Percentiles rank a stretch among this genome's conserved stretches.
These are phyloP conservation scores for Hyposoter didymator DNA, from an alignment of 2,888 invertebrate species.

Conservation along the genomic window DNA sequence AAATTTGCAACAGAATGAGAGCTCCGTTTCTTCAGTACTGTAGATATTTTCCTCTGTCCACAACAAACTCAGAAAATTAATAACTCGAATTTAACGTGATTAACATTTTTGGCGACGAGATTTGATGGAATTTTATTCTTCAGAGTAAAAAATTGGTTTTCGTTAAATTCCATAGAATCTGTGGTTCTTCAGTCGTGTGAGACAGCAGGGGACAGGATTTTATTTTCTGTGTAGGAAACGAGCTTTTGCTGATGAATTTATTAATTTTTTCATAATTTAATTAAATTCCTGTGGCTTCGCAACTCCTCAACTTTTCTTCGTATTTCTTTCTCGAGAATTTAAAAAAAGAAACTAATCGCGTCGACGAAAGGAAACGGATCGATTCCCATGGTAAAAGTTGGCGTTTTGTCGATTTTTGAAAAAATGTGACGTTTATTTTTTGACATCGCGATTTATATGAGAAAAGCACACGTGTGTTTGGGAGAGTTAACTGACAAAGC, in stretches of 20 bases:
- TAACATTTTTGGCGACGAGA: background rate
- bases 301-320: background rate
- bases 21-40: slow-evolving; percentile 39
- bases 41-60: background rate
- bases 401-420: background rate
- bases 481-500: slow-evolving; percentile 2
- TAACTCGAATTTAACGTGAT: background rate
- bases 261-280: background rate
- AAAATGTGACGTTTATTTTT: background rate
- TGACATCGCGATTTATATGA: background rate
- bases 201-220: background rate
- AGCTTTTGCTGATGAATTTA: background rate
- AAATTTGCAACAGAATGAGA: slow-evolving; percentile 58
- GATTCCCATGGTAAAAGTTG: background rate
- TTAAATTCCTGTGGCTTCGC: background rate
- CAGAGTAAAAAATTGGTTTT: background rate
- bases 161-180: background rate
- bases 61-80: background rate
- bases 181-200: background rate
- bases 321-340: background rate
- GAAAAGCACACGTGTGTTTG: slow-evolving; percentile 23
- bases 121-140: background rate
- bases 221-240: background rate
- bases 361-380: background rate
- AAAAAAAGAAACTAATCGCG: background rate